A percentile compares a stretch with the other conserved stretches of the same genome.
phyloP scores from a whole-genome alignment of 2,888 invertebrate species.

The Oxycera nigricornis region DNA sequence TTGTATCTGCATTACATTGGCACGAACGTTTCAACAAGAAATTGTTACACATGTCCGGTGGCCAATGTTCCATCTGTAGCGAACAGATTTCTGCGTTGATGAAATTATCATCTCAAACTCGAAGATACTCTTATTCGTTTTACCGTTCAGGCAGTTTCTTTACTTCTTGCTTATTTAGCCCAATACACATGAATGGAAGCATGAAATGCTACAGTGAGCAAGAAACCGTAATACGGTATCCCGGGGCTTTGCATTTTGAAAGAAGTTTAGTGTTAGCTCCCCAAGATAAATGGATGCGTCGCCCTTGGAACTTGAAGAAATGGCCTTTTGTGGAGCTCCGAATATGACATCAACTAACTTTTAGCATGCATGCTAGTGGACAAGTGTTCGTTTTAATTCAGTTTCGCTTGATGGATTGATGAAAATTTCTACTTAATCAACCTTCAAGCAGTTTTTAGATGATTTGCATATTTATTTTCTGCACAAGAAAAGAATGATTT shows the following conservation, averaged over 20 bases:
- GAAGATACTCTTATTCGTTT: background rate
- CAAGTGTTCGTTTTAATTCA: too few relatives aligned
- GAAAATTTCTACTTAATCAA: too few relatives aligned
- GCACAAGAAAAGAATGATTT: background rate
- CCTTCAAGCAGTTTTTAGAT: too few relatives aligned
- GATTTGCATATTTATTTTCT: background rate
- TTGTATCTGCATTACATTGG: too few relatives aligned
- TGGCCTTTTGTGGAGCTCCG: background rate
- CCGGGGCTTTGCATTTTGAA: too few relatives aligned
- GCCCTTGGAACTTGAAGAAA: background rate
- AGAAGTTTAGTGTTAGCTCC: background rate
- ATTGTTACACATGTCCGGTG: too few relatives aligned
- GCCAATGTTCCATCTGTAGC: too few relatives aligned
- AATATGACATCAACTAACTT: background rate
- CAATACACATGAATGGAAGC: background rate
- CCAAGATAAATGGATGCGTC: background rate
- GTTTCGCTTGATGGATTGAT: too few relatives aligned
- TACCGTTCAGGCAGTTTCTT: background rate
- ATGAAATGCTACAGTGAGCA: background rate
- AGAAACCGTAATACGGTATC: background rate
- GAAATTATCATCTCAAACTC: background rate
- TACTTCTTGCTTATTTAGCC: conserved; percentile 9
- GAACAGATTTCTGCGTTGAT: too few relatives aligned
- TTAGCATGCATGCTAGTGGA: too few relatives aligned
- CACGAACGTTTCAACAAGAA: too few relatives aligned